Percentiles rank a stretch among this genome's conserved stretches.
These are phyloP conservation scores for Picathartes gymnocephalus DNA, from an alignment of 2,113 vertebrate species.

Conservation along the genomic window DNA sequence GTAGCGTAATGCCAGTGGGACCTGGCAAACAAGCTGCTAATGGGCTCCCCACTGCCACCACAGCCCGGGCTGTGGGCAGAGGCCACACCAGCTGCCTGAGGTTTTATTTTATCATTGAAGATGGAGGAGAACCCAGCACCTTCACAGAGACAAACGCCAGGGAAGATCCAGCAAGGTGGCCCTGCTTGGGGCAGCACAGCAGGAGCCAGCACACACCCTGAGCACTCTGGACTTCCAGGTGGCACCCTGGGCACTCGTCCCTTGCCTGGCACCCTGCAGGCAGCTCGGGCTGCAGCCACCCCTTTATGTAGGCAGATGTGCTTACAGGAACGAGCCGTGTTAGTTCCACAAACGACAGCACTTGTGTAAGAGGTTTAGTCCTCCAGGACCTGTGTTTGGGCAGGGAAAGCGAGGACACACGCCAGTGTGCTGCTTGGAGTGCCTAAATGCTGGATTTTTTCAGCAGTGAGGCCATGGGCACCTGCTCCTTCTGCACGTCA, in stretches of 20 bases:
- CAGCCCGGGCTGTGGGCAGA: background rate
- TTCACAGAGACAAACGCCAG: background rate
- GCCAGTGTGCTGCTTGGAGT: background rate
- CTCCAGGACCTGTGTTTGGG: background rate
- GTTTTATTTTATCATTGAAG: rapidly evolving
- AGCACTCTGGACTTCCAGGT: background rate
- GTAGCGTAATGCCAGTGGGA: background rate
- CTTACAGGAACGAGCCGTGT: background rate
- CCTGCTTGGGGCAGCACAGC: background rate
- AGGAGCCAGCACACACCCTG: rapidly evolving
- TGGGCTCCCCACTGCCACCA: background rate
- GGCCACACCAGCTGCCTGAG: rapidly evolving
- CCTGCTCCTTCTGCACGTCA: background rate
- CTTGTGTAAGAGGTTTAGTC: background rate
- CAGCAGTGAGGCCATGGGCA: background rate
- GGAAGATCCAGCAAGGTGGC: background rate
- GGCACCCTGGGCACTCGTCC: rapidly evolving
- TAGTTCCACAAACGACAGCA: background rate
- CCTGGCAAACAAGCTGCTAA: background rate
- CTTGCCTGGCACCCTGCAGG: background rate
- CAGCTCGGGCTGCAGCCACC: background rate
- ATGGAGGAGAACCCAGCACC: background rate
- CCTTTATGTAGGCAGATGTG: background rate
- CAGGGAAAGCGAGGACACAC: background rate
- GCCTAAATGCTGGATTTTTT: background rate